Base-by-base conservation (phyloP, 2,113 vertebrate genomes). In the Ovibos moschatus region DNA sequence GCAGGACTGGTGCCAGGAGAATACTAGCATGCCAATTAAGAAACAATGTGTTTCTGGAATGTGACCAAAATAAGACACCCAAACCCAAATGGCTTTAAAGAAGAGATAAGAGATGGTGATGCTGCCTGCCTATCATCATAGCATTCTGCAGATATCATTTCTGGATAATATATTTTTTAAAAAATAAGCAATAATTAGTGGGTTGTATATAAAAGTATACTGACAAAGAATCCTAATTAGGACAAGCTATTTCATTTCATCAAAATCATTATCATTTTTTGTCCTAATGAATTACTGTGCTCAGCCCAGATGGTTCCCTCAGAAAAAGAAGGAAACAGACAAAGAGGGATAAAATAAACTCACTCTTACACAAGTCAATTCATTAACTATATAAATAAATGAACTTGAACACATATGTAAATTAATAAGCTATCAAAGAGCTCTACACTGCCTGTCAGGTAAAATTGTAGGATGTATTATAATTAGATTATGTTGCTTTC, bases 11-110 rank as follows among this genome's bases (percentile, higher is more conserved):
- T 25, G 64, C 85, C 74, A 82, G 74, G 89, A 94, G 84, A 95
- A 95, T 62, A 64, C 95, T 55, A 91, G 87, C 83, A 88, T 95
- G 62, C 96, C 95, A 96, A 95, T 98, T 97, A 97, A 92, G 89
- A 92, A 95, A 92, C 74, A 91, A 57, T 97, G 33, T 47, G 25
- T 62, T 93, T 93, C 83, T 93, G 84, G 62, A 94, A 85, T 95
- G 40, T 47, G 89, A 96, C 86, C 74, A 92, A 96, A 96, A 81
- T 90, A 81, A 96, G 93, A 43, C 25, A 89, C 25, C 86, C 86
- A 74, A 79, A 62, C 27, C 25, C 79, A 88, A 93, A 88, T 27
- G 40, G 30, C 45, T 96, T 85, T 85, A 88, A 96, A 84, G 71
- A 67, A 89, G 53, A 79, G 78, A 55, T 45, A 83, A 94, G 76